phyloP scores from a whole-genome alignment of 2,888 invertebrate species.

The Gibbula magus region DNA sequence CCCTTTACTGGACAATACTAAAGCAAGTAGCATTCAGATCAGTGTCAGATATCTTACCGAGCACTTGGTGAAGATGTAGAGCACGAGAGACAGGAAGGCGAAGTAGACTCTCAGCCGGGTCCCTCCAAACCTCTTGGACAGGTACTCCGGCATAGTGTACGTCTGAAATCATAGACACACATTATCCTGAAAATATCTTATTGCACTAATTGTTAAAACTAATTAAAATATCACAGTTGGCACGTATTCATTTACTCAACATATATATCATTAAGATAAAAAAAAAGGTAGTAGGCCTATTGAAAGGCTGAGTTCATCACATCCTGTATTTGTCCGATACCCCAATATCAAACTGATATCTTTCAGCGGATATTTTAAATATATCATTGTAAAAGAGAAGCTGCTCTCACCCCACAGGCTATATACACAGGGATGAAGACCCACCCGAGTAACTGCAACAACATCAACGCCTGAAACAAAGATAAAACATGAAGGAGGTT shows the following conservation, averaged over 20 bases:
- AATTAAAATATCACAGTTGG: too few species aligned
- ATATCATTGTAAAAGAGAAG: too few species aligned
- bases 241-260: too few species aligned
- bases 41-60: constrained; percentile 73
- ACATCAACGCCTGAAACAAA: constrained; percentile 75
- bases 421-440: constrained; percentile 73
- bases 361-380: too few species aligned
- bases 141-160: constrained; percentile 78
- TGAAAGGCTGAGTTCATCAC: too few species aligned
- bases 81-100: constrained; percentile 76
- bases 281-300: too few species aligned
- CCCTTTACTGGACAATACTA: too few species aligned
- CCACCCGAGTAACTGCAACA: constrained; percentile 75
- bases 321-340: too few species aligned
- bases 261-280: too few species aligned
- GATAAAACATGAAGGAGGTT: background rate
- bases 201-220: too few species aligned
- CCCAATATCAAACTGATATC: too few species aligned
- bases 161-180: constrained; percentile 60
- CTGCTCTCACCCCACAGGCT: constrained; percentile 68
- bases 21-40: background rate
- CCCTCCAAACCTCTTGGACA: constrained; percentile 78
- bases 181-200: too few species aligned
- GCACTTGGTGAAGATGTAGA: constrained; percentile 79
- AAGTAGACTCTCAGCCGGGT: constrained; percentile 77